Percentiles rank a stretch among this genome's conserved stretches.
Conservation (phyloP, 2,888 invertebrate species). For the Sepioteuthis lessoniana region DNA sequence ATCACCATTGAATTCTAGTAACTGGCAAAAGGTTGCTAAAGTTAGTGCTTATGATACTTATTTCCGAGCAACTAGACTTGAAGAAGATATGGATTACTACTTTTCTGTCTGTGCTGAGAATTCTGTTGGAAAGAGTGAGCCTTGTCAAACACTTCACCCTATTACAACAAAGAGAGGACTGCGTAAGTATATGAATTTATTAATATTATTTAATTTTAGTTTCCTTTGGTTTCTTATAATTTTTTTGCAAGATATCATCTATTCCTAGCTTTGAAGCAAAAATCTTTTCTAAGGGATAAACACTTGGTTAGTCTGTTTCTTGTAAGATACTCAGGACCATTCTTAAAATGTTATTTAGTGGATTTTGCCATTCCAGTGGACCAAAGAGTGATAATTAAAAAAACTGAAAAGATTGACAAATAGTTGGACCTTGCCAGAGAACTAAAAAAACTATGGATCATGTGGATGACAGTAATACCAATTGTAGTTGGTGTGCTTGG, state of each 20-base stretch:
- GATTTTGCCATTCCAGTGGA: too few relatives aligned
- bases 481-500: too few relatives aligned
- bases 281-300: too few relatives aligned
- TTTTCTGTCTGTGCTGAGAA: constrained; percentile 74
- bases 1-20: constrained; percentile 60
- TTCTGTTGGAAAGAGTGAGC: constrained; percentile 63
- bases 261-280: too few relatives aligned
- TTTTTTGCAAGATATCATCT: background rate
- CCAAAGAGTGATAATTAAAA: too few relatives aligned
- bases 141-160: constrained; percentile 64
- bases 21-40: constrained; percentile 65
- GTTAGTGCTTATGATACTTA: constrained; percentile 62
- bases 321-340: too few relatives aligned
- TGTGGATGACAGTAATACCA: too few relatives aligned
- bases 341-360: too few relatives aligned
- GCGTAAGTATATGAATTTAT: constrained; percentile 56
- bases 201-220: background rate
- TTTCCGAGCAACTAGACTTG: constrained; percentile 64
- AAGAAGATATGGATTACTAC: constrained; percentile 69
- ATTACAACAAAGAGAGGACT: constrained; percentile 62
- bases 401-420: too few relatives aligned
- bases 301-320: too few relatives aligned
- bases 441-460: too few relatives aligned
- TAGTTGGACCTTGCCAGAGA: too few relatives aligned
- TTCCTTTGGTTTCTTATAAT: background rate